These are phyloP conservation scores for Cephalotes varians DNA, from an alignment of 2,888 invertebrate species.

Conservation along the genomic window DNA sequence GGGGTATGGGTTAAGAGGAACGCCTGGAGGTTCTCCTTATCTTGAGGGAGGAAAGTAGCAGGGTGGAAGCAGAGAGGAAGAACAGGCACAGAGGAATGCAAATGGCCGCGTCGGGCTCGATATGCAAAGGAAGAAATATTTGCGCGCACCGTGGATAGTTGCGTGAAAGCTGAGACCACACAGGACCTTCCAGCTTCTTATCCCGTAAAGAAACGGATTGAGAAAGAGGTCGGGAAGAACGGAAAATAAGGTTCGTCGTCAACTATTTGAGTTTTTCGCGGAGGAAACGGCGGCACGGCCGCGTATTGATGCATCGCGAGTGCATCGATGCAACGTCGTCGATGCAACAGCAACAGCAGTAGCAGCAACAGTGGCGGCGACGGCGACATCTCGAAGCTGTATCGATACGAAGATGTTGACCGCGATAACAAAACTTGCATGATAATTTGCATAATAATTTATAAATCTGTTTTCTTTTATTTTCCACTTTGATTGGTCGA, in stretches of 20 bases:
- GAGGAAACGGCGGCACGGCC: not conserved
- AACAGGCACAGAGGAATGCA: slow-evolving; percentile 62
- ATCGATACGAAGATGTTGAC: slow-evolving; percentile 30
- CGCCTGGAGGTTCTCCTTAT: not conserved
- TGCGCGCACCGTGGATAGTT: slow-evolving; percentile 39
- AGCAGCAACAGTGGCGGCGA: not conserved
- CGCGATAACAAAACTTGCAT: slow-evolving; percentile 31
- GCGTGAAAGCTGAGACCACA: slow-evolving; percentile 40
- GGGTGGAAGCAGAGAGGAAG: not conserved
- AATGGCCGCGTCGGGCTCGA: slow-evolving; percentile 61
- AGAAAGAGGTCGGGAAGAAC: not conserved
- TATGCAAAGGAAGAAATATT: slow-evolving; percentile 64
- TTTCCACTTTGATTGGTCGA: slow-evolving; percentile 19
- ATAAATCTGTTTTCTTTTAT: not conserved
- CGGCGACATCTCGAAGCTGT: slow-evolving; percentile 11
- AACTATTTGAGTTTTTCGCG: slow-evolving; percentile 35
- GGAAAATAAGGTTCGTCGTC: slow-evolving; percentile 33
- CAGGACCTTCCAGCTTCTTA: not conserved
- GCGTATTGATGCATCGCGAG: slow-evolving; percentile 13
- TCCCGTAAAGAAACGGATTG: not conserved
- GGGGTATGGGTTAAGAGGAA: not conserved
- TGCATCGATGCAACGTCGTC: slow-evolving; percentile 39
- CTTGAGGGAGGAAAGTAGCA: not conserved
- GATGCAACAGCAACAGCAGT: not conserved
- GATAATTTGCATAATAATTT: slow-evolving; percentile 31